These are phyloP conservation scores for Napeogenes sylphis DNA, from an alignment of 2,888 invertebrate genomes.

Conservation along the genomic window DNA sequence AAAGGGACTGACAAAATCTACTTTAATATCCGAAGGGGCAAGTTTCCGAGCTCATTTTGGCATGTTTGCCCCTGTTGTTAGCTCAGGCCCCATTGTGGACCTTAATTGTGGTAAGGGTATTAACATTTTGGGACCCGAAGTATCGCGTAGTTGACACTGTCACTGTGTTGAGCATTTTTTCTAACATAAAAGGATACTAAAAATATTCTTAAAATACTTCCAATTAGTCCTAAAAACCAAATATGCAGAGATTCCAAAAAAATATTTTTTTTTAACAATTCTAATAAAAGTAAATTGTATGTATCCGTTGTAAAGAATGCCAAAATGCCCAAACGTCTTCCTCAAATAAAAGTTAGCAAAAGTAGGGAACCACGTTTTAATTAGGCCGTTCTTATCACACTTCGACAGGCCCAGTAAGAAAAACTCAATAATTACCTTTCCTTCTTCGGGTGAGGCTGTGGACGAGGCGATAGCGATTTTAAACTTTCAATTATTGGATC, in stretches of 20 bases:
- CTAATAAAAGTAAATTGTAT: background rate
- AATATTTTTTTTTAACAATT: background rate
- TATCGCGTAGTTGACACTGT: conserved; percentile 8
- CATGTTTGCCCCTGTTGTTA: conserved; percentile 32
- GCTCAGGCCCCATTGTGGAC: conserved; percentile 34
- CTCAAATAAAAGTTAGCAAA: conserved; percentile 29
- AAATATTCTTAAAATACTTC: background rate
- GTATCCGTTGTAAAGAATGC: background rate
- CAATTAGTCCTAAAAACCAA: background rate
- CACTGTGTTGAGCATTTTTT: conserved; percentile 2
- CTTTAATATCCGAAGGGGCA: conserved; percentile 12
- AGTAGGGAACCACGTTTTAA: conserved; percentile 54
- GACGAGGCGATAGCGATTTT: conserved; percentile 22
- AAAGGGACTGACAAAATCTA: conserved; percentile 8
- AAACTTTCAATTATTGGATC: conserved; percentile 14
- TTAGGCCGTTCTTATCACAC: conserved; percentile 63
- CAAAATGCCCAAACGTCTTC: background rate
- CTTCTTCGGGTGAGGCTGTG: conserved; percentile 36
- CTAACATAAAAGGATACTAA: background rate
- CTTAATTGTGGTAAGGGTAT: conserved; percentile 29
- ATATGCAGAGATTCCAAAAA: background rate
- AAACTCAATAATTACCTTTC: conserved; percentile 73
- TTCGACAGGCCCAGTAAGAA: conserved; percentile 56
- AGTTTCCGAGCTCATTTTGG: conserved; percentile 22
- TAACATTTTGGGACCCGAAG: conserved; percentile 14